Evolutionary conservation across 2,797 vertebrate species (phyloP).

Genomic region (Morelia viridis): DNA sequence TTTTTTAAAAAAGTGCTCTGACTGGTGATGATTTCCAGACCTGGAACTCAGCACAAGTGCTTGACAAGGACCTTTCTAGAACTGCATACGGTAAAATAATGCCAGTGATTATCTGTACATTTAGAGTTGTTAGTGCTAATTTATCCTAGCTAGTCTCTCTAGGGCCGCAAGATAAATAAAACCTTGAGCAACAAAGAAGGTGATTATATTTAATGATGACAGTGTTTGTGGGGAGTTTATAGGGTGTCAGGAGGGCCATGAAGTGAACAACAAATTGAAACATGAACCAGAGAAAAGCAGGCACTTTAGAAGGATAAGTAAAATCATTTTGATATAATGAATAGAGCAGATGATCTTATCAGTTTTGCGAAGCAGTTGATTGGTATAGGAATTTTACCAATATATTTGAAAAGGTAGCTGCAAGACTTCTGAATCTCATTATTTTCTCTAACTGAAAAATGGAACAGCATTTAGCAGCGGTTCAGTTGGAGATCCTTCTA

Average conservation of each 20-base stretch:
- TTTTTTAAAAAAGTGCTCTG: slow-evolving; percentile 30
- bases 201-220: slow-evolving; percentile 40
- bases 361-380: background rate
- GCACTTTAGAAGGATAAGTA: slow-evolving; percentile 16
- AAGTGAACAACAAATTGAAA: slow-evolving; percentile 45
- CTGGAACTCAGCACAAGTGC: slow-evolving; percentile 23
- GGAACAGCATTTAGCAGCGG: background rate
- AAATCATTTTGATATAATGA: slow-evolving; percentile 6
- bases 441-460: slow-evolving; percentile 3
- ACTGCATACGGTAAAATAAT: fast-evolving
- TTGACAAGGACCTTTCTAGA: slow-evolving; percentile 46
- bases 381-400: slow-evolving; percentile 6
- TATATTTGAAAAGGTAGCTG: background rate
- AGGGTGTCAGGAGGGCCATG: slow-evolving; percentile 24
- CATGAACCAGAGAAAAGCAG: slow-evolving; percentile 24
- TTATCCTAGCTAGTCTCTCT: slow-evolving; percentile 44
- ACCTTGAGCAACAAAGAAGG: slow-evolving; percentile 44
- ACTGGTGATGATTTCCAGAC: slow-evolving; percentile 60
- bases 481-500: background rate
- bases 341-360: slow-evolving; percentile 25
- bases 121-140: slow-evolving; percentile 39
- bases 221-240: slow-evolving; percentile 36
- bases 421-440: background rate
- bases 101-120: slow-evolving; percentile 35
- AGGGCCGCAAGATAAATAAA: slow-evolving; percentile 53